Base-by-base conservation (phyloP, 2,888 invertebrate species). In the Hypercompe scribonia region DNA sequence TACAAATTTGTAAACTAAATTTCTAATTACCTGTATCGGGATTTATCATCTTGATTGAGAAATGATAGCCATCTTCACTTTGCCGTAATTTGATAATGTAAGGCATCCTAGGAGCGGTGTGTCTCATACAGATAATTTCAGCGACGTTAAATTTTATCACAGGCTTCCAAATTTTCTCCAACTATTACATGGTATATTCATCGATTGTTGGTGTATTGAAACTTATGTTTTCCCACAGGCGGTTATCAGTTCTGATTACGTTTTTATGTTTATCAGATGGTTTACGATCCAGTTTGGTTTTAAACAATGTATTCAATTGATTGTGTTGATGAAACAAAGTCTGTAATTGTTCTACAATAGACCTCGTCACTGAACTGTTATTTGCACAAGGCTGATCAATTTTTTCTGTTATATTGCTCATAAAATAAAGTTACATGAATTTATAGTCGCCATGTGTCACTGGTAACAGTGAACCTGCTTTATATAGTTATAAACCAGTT, bases 181-280 rank as follows among this genome's bases (percentile, higher is more conserved):
- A n/a, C n/a, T n/a, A n/a, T n/a, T n/a, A n/a, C n/a, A 42, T 42
- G 2, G 42, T 15, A 8, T 13, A 11, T 42, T 42, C 42, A 42
- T 42, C 42, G 15, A 42, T 42, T 13, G 42, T 42, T 11, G 42
- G 42, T 11, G 42, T 15, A 42, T 42, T 42, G 15, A 42, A 42
- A 42, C 42, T 11, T 42, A 42, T 42, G 42, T 42, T 42, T 11
- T 1, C 42, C 42, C 2, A 2, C 42, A 42, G 42, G 42, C 2
- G 42, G 3, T 11, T 42, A 42, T 42, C 42, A n/a, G 42, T 15
- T 31, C 18, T 31, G 33, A 63, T 31, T 4, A 86, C 80, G 83
- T 87, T 81, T 80, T 86, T 87, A 77, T 85, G 82, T 74, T 77
- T 79, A 81, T 87, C 85, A 0, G 79, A 83, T 84, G 84, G 85